A percentile compares a stretch with the other conserved stretches of the same genome.
Evolutionary conservation across 2,797 vertebrate species (phyloP).

Genomic region (Pyrocephalus nanus): DNA sequence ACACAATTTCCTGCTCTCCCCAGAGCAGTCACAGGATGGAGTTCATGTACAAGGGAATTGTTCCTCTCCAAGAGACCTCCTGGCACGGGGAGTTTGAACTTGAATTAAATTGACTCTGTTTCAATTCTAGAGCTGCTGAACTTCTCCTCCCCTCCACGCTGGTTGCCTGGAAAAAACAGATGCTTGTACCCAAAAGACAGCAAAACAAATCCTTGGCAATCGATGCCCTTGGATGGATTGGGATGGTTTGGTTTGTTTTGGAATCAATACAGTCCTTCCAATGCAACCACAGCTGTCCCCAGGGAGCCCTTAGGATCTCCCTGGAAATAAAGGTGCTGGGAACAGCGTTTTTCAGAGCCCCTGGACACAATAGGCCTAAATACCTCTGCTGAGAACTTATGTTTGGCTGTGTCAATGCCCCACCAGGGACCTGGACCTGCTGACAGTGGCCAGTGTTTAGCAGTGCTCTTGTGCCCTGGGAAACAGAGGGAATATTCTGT

Average conservation of each 20-base stretch:
- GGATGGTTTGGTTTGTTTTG: background rate
- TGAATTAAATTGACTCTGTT: background rate
- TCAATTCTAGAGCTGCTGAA: background rate
- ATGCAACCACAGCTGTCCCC: background rate
- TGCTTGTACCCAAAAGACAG: background rate
- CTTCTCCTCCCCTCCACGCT: background rate
- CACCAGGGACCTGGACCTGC: background rate
- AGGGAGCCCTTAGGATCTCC: background rate
- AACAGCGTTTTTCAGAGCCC: background rate
- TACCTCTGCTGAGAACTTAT: background rate
- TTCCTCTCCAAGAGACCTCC: background rate
- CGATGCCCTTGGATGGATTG: background rate
- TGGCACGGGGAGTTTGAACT: background rate
- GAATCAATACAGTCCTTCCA: background rate
- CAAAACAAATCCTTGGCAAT: background rate
- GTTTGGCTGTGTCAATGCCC: background rate
- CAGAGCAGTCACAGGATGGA: background rate
- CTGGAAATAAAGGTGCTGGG: background rate
- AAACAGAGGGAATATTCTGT: background rate
- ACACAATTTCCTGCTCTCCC: background rate
- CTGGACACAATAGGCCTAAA: background rate
- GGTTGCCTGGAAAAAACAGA: background rate
- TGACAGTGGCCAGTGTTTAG: background rate
- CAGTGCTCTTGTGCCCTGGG: background rate
- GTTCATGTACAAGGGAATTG: background rate